Base-by-base conservation (phyloP, 1,140 invertebrate species). In the Akabosia matsudoensis region DNA sequence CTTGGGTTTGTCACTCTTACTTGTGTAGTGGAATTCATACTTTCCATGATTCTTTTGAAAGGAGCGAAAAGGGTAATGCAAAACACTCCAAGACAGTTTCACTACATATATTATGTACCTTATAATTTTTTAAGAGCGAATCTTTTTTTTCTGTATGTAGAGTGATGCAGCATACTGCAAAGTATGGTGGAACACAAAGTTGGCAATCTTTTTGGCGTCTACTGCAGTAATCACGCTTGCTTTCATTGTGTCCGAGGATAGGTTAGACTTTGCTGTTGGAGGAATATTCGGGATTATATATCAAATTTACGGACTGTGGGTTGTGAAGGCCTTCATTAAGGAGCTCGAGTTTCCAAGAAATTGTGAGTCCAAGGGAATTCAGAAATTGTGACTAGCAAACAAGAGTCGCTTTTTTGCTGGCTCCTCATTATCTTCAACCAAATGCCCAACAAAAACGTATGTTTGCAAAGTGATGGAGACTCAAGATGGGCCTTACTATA, bases 271-370 rank as follows among this genome's bases (percentile, higher is more conserved):
- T 54, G 64, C 75, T 22, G 52, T 75, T 10, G 75, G 73, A 31
- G 77, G 77, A 13, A 52, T 71, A 3, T 73, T 78, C 16, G 77
- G 70, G 13, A 37, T 76, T 24, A 33, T 67, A 0, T 78, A 78
- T 51, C 77, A 78, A 72, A 16, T 64, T 13, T 78, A 78, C 34
- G 71, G 70, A n/a, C 54, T 78, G 7, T 78, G 74, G 74, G 74
- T 78, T 51, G 77, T 78, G 64, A 73, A 70, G 51, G 26, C 71
- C 7, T 76, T 76, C 33, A 73, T 73, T 14, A 16, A 1, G 0
- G 75, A 76, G 33, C 34, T 76, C 22, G 31, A 73, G 24, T 76
- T 76, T 31, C 33, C 37, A 28, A 64, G 37, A 2, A 33, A 16
- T 30, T 76, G 75, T 51, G 75, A 76, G 31, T 31, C 51, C 18